Base-by-base conservation (phyloP, 2,888 invertebrate genomes). In the Erebia aethiops region DNA sequence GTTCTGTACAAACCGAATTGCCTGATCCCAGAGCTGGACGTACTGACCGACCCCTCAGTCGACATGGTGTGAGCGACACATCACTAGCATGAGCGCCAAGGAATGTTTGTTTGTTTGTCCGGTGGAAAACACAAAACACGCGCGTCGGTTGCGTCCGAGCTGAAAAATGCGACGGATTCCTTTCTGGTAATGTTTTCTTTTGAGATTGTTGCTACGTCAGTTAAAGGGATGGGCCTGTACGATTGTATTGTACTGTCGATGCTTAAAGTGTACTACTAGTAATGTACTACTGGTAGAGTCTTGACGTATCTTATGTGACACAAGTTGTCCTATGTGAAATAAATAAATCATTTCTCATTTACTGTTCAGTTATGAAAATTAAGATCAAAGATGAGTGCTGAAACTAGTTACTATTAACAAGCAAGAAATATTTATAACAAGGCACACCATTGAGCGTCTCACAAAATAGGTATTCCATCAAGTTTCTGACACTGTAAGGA, bases 1-100 rank as follows among this genome's bases (percentile, higher is more conserved):
- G 85, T 88, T 74, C 90, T 82, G 80, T 93, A 92, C 73, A 93
- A 75, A 2, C 92, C 93, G 57, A 93, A 91, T 77, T 91, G 91
- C 56, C 86, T 81, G 61, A 91, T 80, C 63, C 83, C 78, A 26
- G 91, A 89, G 60, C 86, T 82, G 13, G 72, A 76, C 26, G 79
- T 80, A 62, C 84, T 82, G 75, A 82, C 81, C 16, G 91, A 90
- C 61, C 83, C 85, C 52, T 87, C 89, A 85, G 88, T 88, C 11
- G 91, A 89, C 92, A 91, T 77, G 78, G 83, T 83, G 76, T 79
- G 18, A 60, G 69, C 62, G 58, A 77, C 78, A 87, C 90, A 90
- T 88, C 86, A 88, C 91, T 87, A 78, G 46, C 60, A 9, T 58
- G 56, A 57, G 57, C 26, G 46, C 16, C 1, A 11, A 58, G 60